A percentile compares a stretch with the other conserved stretches of the same genome.
Conservation (phyloP, 2,888 invertebrate genomes). For the Eustalomyia histrio region DNA sequence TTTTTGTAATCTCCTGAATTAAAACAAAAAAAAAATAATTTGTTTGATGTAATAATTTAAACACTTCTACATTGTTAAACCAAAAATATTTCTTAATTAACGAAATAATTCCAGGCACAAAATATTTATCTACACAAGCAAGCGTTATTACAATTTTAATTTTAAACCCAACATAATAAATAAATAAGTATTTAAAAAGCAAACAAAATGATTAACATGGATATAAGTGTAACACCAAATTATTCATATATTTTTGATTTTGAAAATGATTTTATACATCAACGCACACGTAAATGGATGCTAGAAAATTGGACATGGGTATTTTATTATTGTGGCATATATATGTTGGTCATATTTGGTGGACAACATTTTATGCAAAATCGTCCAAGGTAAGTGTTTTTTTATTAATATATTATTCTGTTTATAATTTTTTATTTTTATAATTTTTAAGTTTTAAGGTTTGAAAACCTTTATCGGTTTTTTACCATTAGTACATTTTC, state of each 20-base stretch:
- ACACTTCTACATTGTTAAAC: background rate
- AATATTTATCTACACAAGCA: background rate
- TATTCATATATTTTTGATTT: constrained; percentile 97
- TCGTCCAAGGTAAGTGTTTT: constrained; percentile 85
- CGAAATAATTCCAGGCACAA: constrained; percentile 6
- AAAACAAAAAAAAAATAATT: background rate
- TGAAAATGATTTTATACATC: constrained; percentile 95
- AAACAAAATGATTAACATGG: constrained; percentile 79
- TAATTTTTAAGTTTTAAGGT: too few species aligned
- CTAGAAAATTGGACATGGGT: constrained; percentile 96
- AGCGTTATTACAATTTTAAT: constrained; percentile 29
- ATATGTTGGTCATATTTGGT: constrained; percentile 96
- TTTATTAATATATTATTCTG: background rate
- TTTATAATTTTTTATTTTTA: too few species aligned
- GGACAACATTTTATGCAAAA: constrained; percentile 96
- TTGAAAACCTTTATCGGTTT: too few species aligned
- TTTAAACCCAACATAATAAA: constrained; percentile 19
- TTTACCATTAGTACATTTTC: too few species aligned
- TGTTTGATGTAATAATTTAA: background rate
- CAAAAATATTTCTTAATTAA: constrained; percentile 7
- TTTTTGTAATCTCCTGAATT: background rate
- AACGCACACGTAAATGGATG: constrained; percentile 96
- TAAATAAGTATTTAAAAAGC: background rate
- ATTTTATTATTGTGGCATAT: constrained; percentile 91
- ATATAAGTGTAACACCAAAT: constrained; percentile 86